phyloP scores from a whole-genome alignment of 1,140 invertebrate species.

The Callitettix versicolor region DNA sequence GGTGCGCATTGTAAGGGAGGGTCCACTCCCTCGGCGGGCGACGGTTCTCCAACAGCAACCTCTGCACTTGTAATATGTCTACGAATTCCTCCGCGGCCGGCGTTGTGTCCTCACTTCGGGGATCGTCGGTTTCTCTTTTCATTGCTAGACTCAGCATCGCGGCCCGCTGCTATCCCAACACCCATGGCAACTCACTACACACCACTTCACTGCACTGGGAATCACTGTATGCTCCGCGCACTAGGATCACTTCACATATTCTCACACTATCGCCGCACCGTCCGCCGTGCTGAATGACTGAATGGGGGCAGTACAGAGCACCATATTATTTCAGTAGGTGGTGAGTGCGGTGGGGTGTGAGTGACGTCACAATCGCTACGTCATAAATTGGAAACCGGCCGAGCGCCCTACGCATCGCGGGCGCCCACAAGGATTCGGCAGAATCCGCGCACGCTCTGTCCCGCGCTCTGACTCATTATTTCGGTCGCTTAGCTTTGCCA shows the following conservation, averaged over 20 bases:
- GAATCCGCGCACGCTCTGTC: too few species aligned
- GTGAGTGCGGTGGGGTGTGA: too few species aligned
- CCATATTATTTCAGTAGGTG: too few species aligned
- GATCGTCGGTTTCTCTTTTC: constrained; percentile 10
- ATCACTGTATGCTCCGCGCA: neutral
- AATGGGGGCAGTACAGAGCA: too few species aligned
- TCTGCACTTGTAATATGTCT: constrained; percentile 13
- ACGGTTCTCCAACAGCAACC: constrained; percentile 1
- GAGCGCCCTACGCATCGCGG: too few species aligned
- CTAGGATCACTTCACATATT: neutral
- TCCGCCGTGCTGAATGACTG: too few species aligned
- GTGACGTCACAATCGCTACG: too few species aligned
- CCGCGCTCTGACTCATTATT: too few species aligned
- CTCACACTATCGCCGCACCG: neutral
- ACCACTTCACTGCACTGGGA: neutral
- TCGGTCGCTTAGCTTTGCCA: too few species aligned
- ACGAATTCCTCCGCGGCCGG: constrained; percentile 4
- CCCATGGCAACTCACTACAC: neutral
- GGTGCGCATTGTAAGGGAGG: neutral
- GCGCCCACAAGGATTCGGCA: too few species aligned
- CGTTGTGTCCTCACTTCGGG: neutral
- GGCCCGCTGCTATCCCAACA: neutral
- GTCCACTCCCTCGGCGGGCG: neutral
- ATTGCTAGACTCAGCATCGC: constrained; percentile 1
- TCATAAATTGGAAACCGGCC: too few species aligned